phyloP scores from a whole-genome alignment of 2,797 vertebrate genomes.

The Pelobates cultripes region DNA sequence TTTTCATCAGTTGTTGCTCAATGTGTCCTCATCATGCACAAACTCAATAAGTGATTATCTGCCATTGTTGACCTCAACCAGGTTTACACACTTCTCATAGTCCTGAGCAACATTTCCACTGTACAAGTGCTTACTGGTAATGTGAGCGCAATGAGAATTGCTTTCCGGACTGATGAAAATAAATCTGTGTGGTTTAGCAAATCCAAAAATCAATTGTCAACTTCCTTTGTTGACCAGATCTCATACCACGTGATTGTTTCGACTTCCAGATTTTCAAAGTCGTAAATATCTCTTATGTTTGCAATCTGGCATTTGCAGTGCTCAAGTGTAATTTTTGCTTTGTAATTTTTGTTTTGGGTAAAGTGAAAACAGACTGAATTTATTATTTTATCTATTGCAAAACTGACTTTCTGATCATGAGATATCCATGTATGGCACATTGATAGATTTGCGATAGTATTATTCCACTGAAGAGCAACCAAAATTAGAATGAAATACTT shows the following conservation, averaged over 20 bases:
- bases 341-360: not conserved
- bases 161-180: constrained; percentile 4
- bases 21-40: constrained; percentile 3
- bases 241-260: not conserved
- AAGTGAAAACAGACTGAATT: not conserved
- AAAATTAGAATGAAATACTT: not conserved
- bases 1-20: not conserved
- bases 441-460: too few species aligned
- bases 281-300: constrained; percentile 5
- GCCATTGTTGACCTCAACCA: constrained; percentile 18
- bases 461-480: too few species aligned
- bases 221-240: constrained; percentile 2
- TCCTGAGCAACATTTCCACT: constrained; percentile 17
- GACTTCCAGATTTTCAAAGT: constrained; percentile 14
- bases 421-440: not conserved
- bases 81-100: constrained; percentile 14
- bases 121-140: constrained; percentile 12
- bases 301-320: constrained; percentile 11
- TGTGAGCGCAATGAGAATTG: not conserved
- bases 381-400: not conserved
- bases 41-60: not conserved
- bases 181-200: constrained; percentile 13
- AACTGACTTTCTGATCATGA: constrained; percentile 8
- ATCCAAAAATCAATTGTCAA: constrained; percentile 1
- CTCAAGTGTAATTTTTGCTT: constrained; percentile 1